Evolutionary conservation across 2,888 invertebrate genomes (phyloP).

Genomic region (Diarsia dahlii): DNA sequence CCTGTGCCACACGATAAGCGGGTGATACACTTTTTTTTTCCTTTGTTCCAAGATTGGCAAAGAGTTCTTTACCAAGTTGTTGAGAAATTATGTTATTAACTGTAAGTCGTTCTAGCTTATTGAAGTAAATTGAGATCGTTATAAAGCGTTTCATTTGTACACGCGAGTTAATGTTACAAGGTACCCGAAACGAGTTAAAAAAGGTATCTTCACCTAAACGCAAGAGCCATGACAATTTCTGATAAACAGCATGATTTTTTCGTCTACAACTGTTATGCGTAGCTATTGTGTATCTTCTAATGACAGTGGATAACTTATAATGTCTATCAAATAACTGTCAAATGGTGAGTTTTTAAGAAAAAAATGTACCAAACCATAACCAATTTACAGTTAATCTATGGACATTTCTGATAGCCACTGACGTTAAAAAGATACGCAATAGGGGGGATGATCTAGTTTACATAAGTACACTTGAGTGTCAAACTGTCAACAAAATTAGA

Average conservation of each 20-base stretch:
- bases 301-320: no score
- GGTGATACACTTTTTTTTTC: conserved; percentile 19
- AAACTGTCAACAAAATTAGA: conserved; percentile 7
- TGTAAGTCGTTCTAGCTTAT: background rate
- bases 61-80: conserved; percentile 2
- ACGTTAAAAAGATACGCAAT: no score
- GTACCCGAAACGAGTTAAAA: background rate
- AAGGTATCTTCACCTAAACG: background rate
- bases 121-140: background rate
- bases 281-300: no score
- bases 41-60: conserved; percentile 28
- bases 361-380: no score
- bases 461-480: background rate
- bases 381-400: no score
- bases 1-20: conserved; percentile 48
- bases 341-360: no score
- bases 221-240: background rate
- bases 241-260: background rate
- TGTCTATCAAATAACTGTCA: no score
- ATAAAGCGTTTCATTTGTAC: background rate
- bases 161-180: background rate
- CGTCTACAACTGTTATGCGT: conserved; percentile 4
- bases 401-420: no score
- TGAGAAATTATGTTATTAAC: background rate
- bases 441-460: no score